phyloP scores from a whole-genome alignment of 1,140 invertebrate species.

The Pogonognathellus flavescens region DNA sequence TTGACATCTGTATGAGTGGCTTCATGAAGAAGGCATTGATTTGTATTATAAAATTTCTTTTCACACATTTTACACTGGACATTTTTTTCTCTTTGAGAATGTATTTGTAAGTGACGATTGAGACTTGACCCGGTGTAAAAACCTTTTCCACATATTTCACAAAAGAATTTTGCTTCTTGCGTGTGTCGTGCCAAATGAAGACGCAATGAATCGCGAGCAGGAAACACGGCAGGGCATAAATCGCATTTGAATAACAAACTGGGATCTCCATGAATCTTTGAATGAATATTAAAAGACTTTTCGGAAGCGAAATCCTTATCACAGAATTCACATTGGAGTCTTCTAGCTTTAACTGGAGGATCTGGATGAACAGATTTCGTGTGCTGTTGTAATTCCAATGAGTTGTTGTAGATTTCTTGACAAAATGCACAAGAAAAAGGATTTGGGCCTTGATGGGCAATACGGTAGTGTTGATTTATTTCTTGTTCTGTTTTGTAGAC shows the following conservation, averaged over 20 bases:
- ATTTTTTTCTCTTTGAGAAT: not conserved
- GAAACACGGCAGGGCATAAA: not conserved
- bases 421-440: constrained; percentile 21
- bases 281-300: not conserved
- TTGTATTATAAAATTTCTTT: not conserved
- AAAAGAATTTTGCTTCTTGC: not conserved
- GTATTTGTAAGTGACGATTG: not conserved
- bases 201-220: not conserved
- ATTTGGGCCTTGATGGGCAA: not conserved
- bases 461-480: not conserved
- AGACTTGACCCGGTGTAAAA: not conserved
- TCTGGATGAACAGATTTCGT: not conserved
- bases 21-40: not conserved
- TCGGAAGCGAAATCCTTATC: not conserved
- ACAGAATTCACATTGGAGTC: not conserved
- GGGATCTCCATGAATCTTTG: not conserved
- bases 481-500: not conserved
- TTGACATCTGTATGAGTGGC: not conserved
- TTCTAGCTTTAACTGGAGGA: not conserved
- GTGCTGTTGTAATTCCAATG: not conserved
- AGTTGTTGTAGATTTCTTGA: not conserved
- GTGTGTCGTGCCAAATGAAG: not conserved
- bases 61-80: not conserved
- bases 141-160: not conserved
- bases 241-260: too few relatives aligned